Percentiles rank a stretch among this genome's conserved stretches.
phyloP scores from a whole-genome alignment of 2,113 vertebrate genomes.

The Tinamus guttatus region DNA sequence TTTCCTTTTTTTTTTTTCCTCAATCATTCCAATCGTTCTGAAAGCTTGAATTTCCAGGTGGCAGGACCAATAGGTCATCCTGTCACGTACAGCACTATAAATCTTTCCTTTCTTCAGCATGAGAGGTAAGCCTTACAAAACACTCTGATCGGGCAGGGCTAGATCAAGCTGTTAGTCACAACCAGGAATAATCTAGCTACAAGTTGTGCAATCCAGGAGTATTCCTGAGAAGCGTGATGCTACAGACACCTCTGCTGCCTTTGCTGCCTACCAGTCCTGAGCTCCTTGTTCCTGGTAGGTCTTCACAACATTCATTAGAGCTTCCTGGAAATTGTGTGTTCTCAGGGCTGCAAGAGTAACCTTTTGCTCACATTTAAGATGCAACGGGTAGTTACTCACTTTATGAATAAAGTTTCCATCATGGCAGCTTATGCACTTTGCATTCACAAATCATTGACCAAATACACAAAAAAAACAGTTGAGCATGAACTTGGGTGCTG shows the following conservation, averaged over 20 bases:
- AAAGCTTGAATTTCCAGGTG: background rate
- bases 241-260: background rate
- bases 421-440: background rate
- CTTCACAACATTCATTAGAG: background rate
- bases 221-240: background rate
- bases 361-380: background rate
- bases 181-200: background rate
- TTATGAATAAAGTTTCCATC: background rate
- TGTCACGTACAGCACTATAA: background rate
- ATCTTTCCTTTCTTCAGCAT: background rate
- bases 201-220: background rate
- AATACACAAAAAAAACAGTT: background rate
- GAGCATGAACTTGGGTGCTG: background rate
- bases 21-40: background rate
- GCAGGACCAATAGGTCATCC: background rate
- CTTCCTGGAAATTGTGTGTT: background rate
- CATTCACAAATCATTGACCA: background rate
- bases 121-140: background rate
- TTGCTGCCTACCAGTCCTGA: background rate
- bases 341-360: background rate
- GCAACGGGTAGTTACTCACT: background rate
- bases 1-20: background rate
- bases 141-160: background rate
- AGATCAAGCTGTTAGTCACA: background rate
- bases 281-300: background rate